These are phyloP conservation scores for Adineta ricciae DNA, from an alignment of 2,888 invertebrate genomes.

Conservation along the genomic window DNA sequence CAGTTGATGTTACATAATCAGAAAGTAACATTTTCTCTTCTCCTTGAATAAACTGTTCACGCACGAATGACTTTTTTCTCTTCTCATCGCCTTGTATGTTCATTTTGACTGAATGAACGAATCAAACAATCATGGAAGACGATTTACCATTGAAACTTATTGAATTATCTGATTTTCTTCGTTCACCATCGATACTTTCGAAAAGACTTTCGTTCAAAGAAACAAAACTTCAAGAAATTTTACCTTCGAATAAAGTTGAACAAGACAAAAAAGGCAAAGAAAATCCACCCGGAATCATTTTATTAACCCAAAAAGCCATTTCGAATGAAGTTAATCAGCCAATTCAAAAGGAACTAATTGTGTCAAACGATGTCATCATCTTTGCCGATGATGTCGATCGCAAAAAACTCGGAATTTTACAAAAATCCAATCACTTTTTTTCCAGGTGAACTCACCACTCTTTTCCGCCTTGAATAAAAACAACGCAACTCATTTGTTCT, in stretches of 20 bases:
- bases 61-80: not conserved
- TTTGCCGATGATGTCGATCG: slow-evolving; percentile 10
- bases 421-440: not conserved
- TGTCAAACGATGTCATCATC: not conserved
- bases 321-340: not conserved
- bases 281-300: not conserved
- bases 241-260: not conserved
- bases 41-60: not conserved
- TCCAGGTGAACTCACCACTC: too few species aligned
- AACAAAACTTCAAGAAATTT: not conserved
- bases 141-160: not conserved
- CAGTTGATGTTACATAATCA: not conserved
- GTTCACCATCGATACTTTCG: not conserved
- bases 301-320: not conserved
- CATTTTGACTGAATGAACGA: not conserved
- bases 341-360: not conserved
- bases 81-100: not conserved
- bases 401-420: not conserved
- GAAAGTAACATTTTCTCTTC: not conserved
- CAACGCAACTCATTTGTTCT: too few species aligned
- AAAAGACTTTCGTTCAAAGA: not conserved
- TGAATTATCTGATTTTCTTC: slow-evolving; percentile 17
- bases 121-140: not conserved
- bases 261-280: not conserved
- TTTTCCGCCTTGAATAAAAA: too few species aligned